These are phyloP conservation scores for Alcedo quadribrachys DNA, from an alignment of 2,797 vertebrate genomes.

Conservation along the genomic window DNA sequence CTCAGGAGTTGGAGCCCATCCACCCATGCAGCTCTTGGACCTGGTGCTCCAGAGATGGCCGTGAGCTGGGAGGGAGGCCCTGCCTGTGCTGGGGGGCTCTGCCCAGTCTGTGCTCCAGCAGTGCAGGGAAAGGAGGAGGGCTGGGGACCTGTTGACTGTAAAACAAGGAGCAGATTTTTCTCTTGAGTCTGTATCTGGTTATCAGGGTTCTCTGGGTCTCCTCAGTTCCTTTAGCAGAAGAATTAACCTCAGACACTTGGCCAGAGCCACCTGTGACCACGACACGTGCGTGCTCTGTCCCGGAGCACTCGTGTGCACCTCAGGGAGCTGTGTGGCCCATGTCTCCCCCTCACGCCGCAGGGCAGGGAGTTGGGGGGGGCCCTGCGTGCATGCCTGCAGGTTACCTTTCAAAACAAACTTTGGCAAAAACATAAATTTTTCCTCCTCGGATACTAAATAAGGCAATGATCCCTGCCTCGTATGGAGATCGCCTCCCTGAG, in stretches of 20 bases:
- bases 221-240: background rate
- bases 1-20: background rate
- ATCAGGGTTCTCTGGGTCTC: background rate
- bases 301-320: background rate
- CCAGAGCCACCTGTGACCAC: background rate
- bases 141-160: accelerated
- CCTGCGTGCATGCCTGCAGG: background rate
- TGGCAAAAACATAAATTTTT: conserved; percentile 44
- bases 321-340: background rate
- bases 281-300: accelerated
- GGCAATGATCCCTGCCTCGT: conserved; percentile 66
- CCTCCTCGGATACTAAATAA: conserved; percentile 66
- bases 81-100: background rate
- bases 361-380: background rate
- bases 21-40: accelerated
- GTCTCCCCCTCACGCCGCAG: accelerated
- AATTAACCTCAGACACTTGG: accelerated
- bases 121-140: background rate
- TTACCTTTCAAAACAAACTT: conserved; percentile 69
- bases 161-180: background rate
- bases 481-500: conserved; percentile 54
- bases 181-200: accelerated
- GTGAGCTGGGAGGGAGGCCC: background rate
- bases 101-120: accelerated
- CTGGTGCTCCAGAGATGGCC: background rate